Evolutionary conservation across 2,888 invertebrate species (phyloP).

Genomic region (Timandra comae): DNA sequence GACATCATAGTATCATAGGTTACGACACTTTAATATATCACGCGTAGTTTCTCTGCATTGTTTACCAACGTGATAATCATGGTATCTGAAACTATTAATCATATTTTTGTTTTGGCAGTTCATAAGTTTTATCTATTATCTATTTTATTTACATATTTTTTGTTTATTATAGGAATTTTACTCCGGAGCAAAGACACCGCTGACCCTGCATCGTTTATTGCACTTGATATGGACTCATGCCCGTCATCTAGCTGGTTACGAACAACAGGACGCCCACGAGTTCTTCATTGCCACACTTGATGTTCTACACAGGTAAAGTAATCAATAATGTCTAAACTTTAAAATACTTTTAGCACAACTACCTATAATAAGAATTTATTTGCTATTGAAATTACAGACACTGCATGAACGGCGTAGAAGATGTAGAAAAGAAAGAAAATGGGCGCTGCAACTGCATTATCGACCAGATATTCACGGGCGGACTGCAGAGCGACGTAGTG

Average conservation of each 20-base stretch:
- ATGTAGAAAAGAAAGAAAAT: conserved; percentile 61
- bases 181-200: conserved; percentile 90
- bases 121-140: no score
- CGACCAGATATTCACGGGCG: conserved; percentile 97
- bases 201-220: conserved; percentile 91
- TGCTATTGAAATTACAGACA: no score
- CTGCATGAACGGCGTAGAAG: conserved; percentile 72
- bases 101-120: no score
- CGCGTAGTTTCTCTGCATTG: no score
- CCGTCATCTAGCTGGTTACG: conserved; percentile 94
- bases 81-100: no score
- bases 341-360: no score
- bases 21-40: no score
- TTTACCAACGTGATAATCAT: no score
- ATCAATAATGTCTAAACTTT: no score
- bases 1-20: no score
- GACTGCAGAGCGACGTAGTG: conserved; percentile 96
- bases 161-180: conserved; percentile 87
- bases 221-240: conserved; percentile 98
- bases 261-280: conserved; percentile 99
- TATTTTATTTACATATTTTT: no score
- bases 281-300: conserved; percentile 97
- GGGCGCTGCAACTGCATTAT: conserved; percentile 95
- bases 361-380: no score
- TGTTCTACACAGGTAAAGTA: conserved; percentile 87